Conservation (phyloP, 2,113 vertebrate genomes). For the Meleagris gallopavo region DNA sequence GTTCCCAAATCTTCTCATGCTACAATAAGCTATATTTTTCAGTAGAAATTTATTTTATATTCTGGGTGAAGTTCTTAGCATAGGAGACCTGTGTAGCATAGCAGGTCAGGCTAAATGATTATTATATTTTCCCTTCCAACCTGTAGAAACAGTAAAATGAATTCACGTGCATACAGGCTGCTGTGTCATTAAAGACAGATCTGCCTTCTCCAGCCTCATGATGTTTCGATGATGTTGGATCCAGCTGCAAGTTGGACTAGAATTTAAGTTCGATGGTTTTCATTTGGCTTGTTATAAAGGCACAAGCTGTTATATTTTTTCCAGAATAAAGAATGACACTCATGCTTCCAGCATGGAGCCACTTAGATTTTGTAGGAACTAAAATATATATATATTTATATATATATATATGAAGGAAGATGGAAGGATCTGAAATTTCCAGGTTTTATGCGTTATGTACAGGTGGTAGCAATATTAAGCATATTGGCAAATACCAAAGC, state of each 20-base stretch:
- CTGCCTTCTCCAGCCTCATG: background rate
- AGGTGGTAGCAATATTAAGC: background rate
- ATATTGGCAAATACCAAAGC: background rate
- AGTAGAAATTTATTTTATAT: constrained; percentile 20
- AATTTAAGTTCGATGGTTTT: background rate
- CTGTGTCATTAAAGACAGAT: background rate
- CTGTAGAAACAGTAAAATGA: constrained; percentile 9
- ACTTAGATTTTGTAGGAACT: background rate
- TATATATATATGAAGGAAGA: background rate
- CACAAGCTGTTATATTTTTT: constrained; percentile 1
- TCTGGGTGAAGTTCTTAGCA: background rate
- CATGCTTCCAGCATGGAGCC: background rate
- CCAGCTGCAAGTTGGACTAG: constrained; percentile 35
- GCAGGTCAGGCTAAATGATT: background rate
- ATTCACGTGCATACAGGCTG: background rate
- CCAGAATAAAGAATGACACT: background rate
- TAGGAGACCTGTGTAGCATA: background rate
- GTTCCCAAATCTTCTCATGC: constrained; percentile 31
- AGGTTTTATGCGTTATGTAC: background rate
- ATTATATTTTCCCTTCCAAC: background rate
- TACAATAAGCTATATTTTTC: background rate
- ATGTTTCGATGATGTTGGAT: background rate
- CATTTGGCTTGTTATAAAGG: background rate
- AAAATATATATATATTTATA: too few relatives aligned
- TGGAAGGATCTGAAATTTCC: background rate